phyloP scores from a whole-genome alignment of 2,888 invertebrate species.

The Acanthosepion esculentum region DNA sequence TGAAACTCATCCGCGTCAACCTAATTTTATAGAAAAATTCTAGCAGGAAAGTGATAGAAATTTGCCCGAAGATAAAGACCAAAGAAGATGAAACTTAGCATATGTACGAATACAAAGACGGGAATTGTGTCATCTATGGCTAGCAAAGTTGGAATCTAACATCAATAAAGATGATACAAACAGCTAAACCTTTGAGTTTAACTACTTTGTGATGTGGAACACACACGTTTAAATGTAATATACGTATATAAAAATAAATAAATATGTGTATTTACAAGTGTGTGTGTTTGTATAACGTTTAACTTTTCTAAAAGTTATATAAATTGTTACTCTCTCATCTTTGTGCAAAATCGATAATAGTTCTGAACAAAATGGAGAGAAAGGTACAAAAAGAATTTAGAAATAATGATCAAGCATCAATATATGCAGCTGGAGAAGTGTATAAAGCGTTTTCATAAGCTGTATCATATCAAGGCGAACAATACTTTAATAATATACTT shows the following conservation, averaged over 20 bases:
- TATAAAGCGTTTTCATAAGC: too few species aligned
- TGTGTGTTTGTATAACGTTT: too few species aligned
- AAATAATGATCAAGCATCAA: too few species aligned
- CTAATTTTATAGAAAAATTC: background rate
- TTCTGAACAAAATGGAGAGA: too few species aligned
- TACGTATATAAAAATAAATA: background rate
- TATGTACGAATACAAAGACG: background rate
- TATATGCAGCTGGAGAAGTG: too few species aligned
- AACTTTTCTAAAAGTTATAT: too few species aligned
- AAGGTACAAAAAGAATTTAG: too few species aligned
- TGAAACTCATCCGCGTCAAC: background rate
- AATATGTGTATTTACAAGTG: background rate
- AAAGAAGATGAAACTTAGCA: background rate
- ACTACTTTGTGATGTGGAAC: background rate
- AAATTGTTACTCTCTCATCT: too few species aligned
- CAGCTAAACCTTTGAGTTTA: background rate
- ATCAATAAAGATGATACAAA: background rate
- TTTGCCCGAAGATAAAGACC: background rate
- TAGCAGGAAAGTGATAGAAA: background rate
- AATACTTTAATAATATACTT: too few species aligned
- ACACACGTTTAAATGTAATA: background rate
- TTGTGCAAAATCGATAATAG: too few species aligned
- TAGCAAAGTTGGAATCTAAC: background rate
- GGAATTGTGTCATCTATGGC: background rate
- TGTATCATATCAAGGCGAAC: too few species aligned